Percentiles rank a stretch among this genome's conserved stretches.
Conservation (phyloP, 2,888 invertebrate genomes). For the Cataglyphis altisquamis region DNA sequence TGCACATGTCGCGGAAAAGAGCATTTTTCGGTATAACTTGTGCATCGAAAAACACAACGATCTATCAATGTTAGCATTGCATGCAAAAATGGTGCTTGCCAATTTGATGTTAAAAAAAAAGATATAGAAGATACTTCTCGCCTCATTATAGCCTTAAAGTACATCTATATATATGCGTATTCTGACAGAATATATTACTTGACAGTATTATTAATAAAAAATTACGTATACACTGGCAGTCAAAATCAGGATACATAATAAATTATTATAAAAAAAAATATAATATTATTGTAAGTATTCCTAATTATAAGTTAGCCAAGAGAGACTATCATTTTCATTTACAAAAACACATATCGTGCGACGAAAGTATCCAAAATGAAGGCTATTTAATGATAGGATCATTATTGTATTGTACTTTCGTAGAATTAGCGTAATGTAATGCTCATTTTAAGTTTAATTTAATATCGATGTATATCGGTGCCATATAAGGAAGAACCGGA, state of each 20-base stretch:
- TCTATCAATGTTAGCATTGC: conserved; percentile 20
- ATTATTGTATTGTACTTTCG: conserved; percentile 64
- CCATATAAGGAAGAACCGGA: not conserved
- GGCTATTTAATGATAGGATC: conserved; percentile 47
- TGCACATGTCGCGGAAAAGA: conserved; percentile 9
- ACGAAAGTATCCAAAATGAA: conserved; percentile 63
- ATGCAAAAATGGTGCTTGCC: conserved; percentile 52
- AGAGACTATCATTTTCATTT: not conserved
- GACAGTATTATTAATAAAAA: conserved; percentile 60
- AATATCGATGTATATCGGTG: conserved; percentile 52
- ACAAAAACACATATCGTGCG: conserved; percentile 40
- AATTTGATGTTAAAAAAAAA: conserved; percentile 10
- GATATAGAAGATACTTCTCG: conserved; percentile 30
- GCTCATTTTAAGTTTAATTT: conserved; percentile 57
- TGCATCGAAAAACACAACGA: conserved; percentile 32
- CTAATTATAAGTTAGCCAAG: conserved; percentile 29
- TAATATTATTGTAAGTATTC: conserved; percentile 19
- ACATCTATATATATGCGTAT: conserved; percentile 21
- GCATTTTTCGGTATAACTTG: conserved; percentile 19
- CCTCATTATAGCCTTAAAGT: conserved; percentile 26
- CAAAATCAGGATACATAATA: conserved; percentile 59
- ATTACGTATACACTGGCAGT: conserved; percentile 48
- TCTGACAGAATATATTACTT: conserved; percentile 32
- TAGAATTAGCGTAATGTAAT: conserved; percentile 60
- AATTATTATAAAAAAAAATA: conserved; percentile 41